Evolutionary conservation across 1,140 invertebrate species (phyloP).

Genomic region (Trachymyrmex cornetzi): DNA sequence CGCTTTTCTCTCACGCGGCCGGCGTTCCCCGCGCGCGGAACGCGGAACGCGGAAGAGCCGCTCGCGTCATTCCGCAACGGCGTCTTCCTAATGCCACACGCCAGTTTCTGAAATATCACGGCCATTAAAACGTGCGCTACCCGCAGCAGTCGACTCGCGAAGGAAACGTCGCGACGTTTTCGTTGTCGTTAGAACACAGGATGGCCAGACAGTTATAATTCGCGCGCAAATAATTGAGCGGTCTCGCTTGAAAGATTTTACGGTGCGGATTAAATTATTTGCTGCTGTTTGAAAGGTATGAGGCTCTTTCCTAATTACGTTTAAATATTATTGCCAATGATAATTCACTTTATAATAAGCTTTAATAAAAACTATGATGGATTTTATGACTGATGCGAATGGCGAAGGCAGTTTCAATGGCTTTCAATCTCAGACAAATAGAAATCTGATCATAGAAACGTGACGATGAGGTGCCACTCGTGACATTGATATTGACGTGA

Average conservation of each 20-base stretch:
- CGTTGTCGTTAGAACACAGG: neutral
- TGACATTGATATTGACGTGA: conserved; percentile 24
- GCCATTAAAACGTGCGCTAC: conserved; percentile 14
- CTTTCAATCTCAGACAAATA: conserved; percentile 28
- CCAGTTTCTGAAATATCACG: conserved; percentile 40
- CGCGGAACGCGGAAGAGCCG: conserved; percentile 18
- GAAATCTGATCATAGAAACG: conserved; percentile 26
- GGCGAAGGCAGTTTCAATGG: neutral
- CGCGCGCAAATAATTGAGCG: neutral
- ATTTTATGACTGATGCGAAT: neutral
- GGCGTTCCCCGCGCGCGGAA: conserved; percentile 27
- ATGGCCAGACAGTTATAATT: neutral
- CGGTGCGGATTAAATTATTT: neutral
- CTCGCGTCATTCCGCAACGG: conserved; percentile 31
- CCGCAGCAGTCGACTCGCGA: neutral
- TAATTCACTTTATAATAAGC: neutral
- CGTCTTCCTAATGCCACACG: conserved; percentile 25
- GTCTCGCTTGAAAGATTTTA: neutral
- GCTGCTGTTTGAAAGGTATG: neutral
- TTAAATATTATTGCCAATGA: neutral
- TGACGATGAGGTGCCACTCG: neutral
- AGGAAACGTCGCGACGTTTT: neutral
- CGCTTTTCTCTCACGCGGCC: conserved; percentile 42
- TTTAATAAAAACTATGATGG: conserved; percentile 15
- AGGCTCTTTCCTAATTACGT: neutral